A percentile compares a stretch with the other conserved stretches of the same genome.
Evolutionary conservation across 2,113 vertebrate genomes (phyloP).

Genomic region (Tetraodon nigroviridis): DNA sequence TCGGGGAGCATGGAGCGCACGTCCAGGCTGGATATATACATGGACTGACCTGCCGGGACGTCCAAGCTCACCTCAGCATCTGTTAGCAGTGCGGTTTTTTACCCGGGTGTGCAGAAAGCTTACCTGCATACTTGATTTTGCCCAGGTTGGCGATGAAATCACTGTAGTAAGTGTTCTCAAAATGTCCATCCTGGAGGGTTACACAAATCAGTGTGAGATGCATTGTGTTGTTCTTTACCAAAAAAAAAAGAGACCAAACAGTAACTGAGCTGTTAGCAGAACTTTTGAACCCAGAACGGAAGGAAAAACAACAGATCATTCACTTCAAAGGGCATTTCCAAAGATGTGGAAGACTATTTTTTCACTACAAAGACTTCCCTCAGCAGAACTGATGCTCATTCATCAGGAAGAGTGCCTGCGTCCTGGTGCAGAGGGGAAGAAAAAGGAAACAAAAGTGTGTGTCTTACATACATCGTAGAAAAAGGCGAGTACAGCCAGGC

Average conservation of each 20-base stretch:
- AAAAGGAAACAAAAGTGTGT: conserved; percentile 11
- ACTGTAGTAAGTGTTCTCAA: conserved; percentile 90
- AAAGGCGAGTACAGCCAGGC: conserved; percentile 85
- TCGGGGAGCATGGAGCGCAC: conserved; percentile 84
- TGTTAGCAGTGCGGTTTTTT: not conserved
- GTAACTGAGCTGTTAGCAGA: conserved; percentile 15
- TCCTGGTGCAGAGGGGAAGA: not conserved
- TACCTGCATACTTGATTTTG: conserved; percentile 82
- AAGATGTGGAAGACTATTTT: not conserved
- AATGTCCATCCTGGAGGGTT: conserved; percentile 75
- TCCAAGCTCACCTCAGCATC: not conserved
- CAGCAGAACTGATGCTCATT: not conserved
- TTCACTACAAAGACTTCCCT: conserved; percentile 14
- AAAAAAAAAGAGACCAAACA: too few relatives aligned
- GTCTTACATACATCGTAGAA: conserved; percentile 75
- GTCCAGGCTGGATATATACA: conserved; percentile 71
- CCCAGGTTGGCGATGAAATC: conserved; percentile 80
- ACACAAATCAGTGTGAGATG: conserved; percentile 9
- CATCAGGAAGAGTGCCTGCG: not conserved
- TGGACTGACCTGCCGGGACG: conserved; percentile 73
- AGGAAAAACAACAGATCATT: conserved; percentile 6
- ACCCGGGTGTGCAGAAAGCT: conserved; percentile 8
- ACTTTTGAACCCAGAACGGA: conserved; percentile 27
- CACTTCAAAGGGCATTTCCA: conserved; percentile 22
- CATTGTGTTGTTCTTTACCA: too few relatives aligned